phyloP scores from a whole-genome alignment of 2,797 vertebrate species.

The Sebastes jordani region DNA sequence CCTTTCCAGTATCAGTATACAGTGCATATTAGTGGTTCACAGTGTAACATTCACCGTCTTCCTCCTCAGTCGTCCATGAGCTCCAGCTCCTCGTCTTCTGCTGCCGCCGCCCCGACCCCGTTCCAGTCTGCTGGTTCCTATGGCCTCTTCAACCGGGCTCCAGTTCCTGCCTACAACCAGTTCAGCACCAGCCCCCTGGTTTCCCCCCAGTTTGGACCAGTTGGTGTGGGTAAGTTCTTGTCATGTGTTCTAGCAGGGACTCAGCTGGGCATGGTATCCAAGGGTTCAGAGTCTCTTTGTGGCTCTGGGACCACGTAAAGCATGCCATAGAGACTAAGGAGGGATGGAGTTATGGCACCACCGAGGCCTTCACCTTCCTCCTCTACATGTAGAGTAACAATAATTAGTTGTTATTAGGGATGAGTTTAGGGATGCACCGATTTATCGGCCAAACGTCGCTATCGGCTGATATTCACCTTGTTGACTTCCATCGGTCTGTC shows the following conservation, averaged over 20 bases:
- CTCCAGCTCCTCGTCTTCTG: constrained; percentile 74
- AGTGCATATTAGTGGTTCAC: too few species aligned
- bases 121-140: constrained; percentile 94
- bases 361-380: not conserved
- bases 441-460: too few species aligned
- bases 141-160: constrained; percentile 91
- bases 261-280: constrained; percentile 34
- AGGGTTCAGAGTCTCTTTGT: constrained; percentile 42
- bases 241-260: not conserved
- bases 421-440: too few species aligned
- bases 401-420: too few species aligned
- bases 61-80: constrained; percentile 91
- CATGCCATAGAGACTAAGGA: constrained; percentile 51
- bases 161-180: constrained; percentile 91
- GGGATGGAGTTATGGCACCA: not conserved
- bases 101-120: constrained; percentile 67
- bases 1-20: too few species aligned
- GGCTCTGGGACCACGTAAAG: constrained; percentile 27
- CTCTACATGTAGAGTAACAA: not conserved
- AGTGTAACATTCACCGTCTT: not conserved
- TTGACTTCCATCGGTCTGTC: not conserved
- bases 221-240: constrained; percentile 86
- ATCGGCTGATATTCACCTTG: not conserved
- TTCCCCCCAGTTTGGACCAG: constrained; percentile 91
- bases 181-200: constrained; percentile 90